These are phyloP conservation scores for Proteles cristata DNA, from an alignment of 2,113 vertebrate species.

Conservation along the genomic window DNA sequence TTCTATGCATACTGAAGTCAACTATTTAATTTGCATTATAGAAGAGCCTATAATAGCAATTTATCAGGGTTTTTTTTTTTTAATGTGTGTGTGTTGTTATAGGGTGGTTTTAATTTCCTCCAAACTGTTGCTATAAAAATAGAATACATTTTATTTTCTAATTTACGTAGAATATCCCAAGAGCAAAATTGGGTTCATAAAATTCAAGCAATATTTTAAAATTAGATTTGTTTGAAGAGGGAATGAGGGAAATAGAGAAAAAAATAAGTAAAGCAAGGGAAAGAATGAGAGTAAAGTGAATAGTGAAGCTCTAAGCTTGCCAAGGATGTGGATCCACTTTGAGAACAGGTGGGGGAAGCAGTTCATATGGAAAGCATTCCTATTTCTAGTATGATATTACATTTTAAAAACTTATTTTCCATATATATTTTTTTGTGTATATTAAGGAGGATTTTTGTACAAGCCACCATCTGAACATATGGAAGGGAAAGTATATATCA, in stretches of 20 bases:
- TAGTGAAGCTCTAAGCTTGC: neutral
- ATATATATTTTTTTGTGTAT: neutral
- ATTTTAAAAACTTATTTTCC: neutral
- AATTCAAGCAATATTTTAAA: conserved; percentile 54
- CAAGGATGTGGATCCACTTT: neutral
- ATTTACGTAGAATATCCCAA: neutral
- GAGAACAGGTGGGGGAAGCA: neutral
- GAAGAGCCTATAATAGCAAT: conserved; percentile 57
- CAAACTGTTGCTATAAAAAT: conserved; percentile 62
- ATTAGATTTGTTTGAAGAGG: neutral
- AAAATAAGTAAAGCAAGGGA: neutral
- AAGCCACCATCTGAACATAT: neutral
- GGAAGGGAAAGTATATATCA: neutral
- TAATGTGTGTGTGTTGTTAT: neutral
- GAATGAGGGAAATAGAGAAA: neutral
- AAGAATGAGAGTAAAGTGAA: neutral
- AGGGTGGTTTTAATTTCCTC: conserved; percentile 58
- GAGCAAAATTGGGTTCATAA: conserved; percentile 46
- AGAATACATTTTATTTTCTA: conserved; percentile 53
- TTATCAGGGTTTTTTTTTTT: neutral
- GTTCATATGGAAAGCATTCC: neutral
- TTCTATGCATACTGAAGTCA: conserved; percentile 39
- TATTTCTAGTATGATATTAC: neutral
- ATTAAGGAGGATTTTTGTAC: neutral
- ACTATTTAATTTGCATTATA: conserved; percentile 71